A percentile compares a stretch with the other conserved stretches of the same genome.
Conservation (phyloP, 2,888 invertebrate genomes). For the Parapristionchus giblindavisi region DNA sequence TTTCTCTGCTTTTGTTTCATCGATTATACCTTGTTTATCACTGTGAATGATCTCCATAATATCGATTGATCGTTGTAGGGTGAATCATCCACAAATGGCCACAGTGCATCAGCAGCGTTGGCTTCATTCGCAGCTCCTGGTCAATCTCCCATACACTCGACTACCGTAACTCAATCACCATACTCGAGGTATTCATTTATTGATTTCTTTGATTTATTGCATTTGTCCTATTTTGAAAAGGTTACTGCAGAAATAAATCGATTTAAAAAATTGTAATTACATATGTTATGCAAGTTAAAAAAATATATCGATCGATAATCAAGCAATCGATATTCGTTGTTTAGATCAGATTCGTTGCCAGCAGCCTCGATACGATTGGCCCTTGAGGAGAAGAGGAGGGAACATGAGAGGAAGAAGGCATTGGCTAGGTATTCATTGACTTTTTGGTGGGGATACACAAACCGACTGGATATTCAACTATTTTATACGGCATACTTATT, state of each 20-base stretch:
- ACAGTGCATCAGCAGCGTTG: conserved; percentile 1
- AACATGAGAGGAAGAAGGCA: conserved; percentile 59
- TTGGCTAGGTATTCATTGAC: conserved; percentile 46
- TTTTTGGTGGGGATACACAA: too few relatives aligned
- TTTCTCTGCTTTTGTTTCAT: background rate
- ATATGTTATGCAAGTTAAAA: background rate
- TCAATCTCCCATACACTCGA: conserved; percentile 29
- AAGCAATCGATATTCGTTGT: background rate
- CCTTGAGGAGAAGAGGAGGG: conserved; percentile 65
- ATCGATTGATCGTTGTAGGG: background rate
- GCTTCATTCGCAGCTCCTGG: conserved; percentile 29
- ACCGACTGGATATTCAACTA: too few relatives aligned
- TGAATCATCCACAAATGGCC: background rate
- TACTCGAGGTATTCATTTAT: conserved; percentile 23
- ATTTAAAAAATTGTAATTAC: too few relatives aligned
- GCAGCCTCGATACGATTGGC: conserved; percentile 63
- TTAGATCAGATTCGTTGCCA: conserved; percentile 46
- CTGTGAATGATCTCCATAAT: background rate
- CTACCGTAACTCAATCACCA: background rate
- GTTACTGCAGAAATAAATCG: too few relatives aligned
- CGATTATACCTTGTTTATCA: background rate
- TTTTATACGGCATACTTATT: too few relatives aligned
- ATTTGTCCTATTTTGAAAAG: too few relatives aligned
- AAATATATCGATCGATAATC: background rate
- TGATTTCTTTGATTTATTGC: too few relatives aligned